Conservation (phyloP, 2,888 invertebrate species). For the Trachelus iudaicus region DNA sequence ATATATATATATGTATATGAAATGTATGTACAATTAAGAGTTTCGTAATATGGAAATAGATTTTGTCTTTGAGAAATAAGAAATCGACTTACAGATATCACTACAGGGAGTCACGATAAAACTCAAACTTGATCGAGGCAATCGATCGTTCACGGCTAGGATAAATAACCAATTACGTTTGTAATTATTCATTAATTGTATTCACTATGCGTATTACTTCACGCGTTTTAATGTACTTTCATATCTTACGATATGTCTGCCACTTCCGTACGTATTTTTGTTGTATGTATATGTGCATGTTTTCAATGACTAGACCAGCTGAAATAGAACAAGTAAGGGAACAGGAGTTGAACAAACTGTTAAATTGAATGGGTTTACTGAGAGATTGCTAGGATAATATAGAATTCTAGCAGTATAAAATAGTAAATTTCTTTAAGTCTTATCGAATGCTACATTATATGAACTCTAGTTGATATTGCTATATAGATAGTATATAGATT, state of each 20-base stretch:
- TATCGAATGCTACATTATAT: too few species aligned
- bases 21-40: not conserved
- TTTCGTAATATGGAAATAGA: not conserved
- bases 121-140: not conserved
- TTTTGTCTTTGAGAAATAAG: not conserved
- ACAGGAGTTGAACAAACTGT: too few species aligned
- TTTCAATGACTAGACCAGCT: slow-evolving; percentile 46
- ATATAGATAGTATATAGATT: too few species aligned
- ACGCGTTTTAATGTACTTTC: slow-evolving; percentile 36
- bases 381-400: too few species aligned
- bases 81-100: not conserved
- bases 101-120: not conserved
- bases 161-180: slow-evolving; percentile 21
- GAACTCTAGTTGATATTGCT: too few species aligned
- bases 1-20: not conserved
- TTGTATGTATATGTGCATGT: not conserved
- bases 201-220: slow-evolving; percentile 17
- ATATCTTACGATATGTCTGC: slow-evolving; percentile 30
- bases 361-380: too few species aligned
- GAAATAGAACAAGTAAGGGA: slow-evolving; percentile 31
- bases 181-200: slow-evolving; percentile 18
- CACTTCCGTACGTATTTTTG: not conserved
- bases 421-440: too few species aligned
- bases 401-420: too few species aligned
- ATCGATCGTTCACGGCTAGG: not conserved